Evolutionary conservation across 1,140 invertebrate genomes (phyloP).

Genomic region (Laodelphax striatellus): DNA sequence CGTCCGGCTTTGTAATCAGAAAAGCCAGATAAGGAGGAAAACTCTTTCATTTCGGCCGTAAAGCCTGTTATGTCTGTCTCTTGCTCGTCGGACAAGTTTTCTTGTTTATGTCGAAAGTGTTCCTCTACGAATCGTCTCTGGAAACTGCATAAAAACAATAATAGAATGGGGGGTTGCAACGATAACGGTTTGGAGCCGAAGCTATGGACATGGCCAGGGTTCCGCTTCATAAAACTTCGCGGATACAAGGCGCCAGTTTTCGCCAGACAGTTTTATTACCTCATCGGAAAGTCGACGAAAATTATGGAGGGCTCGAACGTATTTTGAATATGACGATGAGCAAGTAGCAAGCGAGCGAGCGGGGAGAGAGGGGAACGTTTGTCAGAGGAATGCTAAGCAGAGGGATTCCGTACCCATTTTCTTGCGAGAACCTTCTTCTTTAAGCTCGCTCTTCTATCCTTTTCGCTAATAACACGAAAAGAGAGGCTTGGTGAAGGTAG

Average conservation of each 20-base stretch:
- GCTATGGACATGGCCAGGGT: background rate
- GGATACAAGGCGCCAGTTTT: background rate
- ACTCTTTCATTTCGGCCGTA: too few species aligned
- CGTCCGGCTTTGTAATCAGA: too few species aligned
- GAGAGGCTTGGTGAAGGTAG: background rate
- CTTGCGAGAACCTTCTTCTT: background rate
- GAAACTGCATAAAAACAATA: too few species aligned
- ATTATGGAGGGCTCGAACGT: background rate
- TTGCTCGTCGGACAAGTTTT: too few species aligned
- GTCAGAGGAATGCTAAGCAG: background rate
- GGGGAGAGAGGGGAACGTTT: background rate
- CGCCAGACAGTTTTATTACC: constrained; percentile 2
- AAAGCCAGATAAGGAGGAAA: too few species aligned
- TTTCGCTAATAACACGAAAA: background rate
- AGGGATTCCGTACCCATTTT: background rate
- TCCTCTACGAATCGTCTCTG: too few species aligned
- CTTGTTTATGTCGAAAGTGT: too few species aligned
- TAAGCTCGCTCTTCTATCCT: background rate
- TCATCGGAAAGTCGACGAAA: constrained; percentile 1
- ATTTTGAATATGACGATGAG: constrained; percentile 1
- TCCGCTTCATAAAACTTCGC: background rate
- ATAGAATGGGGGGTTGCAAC: too few species aligned
- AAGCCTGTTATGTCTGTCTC: too few species aligned
- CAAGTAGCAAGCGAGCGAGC: background rate
- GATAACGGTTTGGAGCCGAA: too few species aligned